Evolutionary conservation across 1,140 invertebrate species (phyloP), one percentile per base, ranked within the genome.

Genomic region (Globodera rostochiensis): DNA sequence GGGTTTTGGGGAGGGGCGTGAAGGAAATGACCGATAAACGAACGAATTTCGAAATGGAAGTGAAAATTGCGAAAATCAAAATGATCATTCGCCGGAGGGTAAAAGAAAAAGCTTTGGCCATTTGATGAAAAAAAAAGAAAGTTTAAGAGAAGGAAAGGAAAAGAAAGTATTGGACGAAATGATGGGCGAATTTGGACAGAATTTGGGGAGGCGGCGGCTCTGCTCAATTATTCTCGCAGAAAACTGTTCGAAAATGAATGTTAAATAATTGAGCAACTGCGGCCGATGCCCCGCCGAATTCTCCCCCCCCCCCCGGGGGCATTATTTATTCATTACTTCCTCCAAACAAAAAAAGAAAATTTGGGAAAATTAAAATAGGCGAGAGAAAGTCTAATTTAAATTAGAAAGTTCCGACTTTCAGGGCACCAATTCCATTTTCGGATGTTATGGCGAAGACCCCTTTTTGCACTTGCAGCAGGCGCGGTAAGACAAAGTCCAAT

Each of bases 321-420:
- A 71, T 71, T 47, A 13, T 71, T 71, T 71, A 71, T 71, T 71
- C 25, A 71, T 71, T 19, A 25, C 19, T 66, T 66, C 60, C 60
- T 19, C 19, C 6, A 45, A 8, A 36, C 19, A 47, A 60, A 60
- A 11, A 60, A 15, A 19, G 7, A 47, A 19, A 36, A 71, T 71
- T 36, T 19, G 69, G 4, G 11, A 71, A 71, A 36, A 47, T 5
- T 9, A 21, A 36, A 71, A 71, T 66, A 21, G 60, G 13, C 60
- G 60, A 66, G 60, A 66, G 6, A 71, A 36, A 71, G 19, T 9
- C 3, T 19, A 36, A 71, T 45, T 45, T 47, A 21, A 66, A 66
- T 66, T 21, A 2, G 1, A 21, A 13, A 66, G 60, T 21, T 15
- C 4, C 0, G 0, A 19, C 6, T 71, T 71, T 36, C 25, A 71